These are phyloP conservation scores for Littorina saxatilis DNA, from an alignment of 1,140 invertebrate species.

Conservation along the genomic window DNA sequence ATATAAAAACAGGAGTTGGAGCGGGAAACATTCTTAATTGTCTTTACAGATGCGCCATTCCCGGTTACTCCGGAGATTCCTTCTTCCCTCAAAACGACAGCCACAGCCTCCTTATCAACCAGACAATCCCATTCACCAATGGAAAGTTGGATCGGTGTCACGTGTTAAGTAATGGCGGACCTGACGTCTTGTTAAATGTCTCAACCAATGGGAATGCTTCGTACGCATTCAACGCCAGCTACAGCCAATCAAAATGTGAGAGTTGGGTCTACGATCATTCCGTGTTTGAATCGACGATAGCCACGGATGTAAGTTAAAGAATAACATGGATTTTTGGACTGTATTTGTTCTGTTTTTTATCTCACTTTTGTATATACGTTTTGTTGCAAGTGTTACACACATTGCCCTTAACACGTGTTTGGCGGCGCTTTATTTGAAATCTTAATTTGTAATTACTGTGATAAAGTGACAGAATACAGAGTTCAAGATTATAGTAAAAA, in stretches of 20 bases:
- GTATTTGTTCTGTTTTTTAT: neutral
- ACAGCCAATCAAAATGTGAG: neutral
- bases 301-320: conserved; percentile 3
- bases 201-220: neutral
- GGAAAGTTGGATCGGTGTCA: conserved; percentile 8
- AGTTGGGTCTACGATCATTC: neutral
- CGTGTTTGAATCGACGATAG: neutral
- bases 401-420: neutral
- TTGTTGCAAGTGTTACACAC: neutral
- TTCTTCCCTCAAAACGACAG: neutral
- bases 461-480: too few species aligned
- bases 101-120: neutral
- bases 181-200: too few species aligned
- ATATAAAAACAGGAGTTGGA: too few species aligned
- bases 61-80: neutral
- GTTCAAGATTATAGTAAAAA: too few species aligned
- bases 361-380: neutral
- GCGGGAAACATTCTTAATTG: too few species aligned
- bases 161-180: too few species aligned
- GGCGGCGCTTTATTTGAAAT: too few species aligned
- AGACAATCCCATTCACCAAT: neutral
- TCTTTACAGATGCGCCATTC: conserved; percentile 3
- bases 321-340: neutral
- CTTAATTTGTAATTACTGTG: too few species aligned
- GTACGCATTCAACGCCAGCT: too few species aligned